Percentiles rank a stretch among this genome's conserved stretches.
These are phyloP conservation scores for Vidua chalybeata DNA, from an alignment of 2,113 vertebrate species.

Conservation along the genomic window DNA sequence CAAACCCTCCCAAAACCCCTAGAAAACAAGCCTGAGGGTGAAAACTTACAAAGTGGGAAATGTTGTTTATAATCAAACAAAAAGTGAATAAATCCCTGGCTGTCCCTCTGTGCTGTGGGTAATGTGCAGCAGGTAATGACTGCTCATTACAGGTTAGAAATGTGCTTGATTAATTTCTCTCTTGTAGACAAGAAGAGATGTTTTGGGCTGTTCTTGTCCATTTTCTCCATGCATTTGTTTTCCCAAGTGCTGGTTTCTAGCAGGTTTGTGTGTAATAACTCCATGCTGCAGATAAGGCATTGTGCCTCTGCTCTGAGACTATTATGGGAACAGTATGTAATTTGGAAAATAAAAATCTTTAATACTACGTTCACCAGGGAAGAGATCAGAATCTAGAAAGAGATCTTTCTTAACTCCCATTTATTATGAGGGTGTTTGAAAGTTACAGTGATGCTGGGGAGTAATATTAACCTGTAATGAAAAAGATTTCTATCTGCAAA, in stretches of 20 bases:
- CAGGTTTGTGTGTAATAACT: neutral
- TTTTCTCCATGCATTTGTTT: neutral
- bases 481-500: conserved; percentile 52
- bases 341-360: conserved; percentile 47
- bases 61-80: neutral
- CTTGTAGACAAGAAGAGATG: neutral
- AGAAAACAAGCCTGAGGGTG: neutral
- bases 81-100: neutral
- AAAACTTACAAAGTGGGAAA: neutral
- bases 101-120: neutral
- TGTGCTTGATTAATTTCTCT: neutral
- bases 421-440: conserved; percentile 34
- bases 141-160: neutral
- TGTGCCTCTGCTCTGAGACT: neutral
- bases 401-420: neutral
- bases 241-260: neutral
- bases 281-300: neutral
- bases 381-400: conserved; percentile 27
- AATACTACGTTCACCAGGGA: neutral
- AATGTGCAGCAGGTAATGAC: neutral
- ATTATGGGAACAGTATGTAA: neutral
- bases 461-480: conserved; percentile 29
- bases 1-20: neutral
- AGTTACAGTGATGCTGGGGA: neutral
- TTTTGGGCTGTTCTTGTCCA: neutral